Conservation (phyloP, 37 sponge, comb jelly and placozoan genomes). For the Oscarella lobularis region DNA sequence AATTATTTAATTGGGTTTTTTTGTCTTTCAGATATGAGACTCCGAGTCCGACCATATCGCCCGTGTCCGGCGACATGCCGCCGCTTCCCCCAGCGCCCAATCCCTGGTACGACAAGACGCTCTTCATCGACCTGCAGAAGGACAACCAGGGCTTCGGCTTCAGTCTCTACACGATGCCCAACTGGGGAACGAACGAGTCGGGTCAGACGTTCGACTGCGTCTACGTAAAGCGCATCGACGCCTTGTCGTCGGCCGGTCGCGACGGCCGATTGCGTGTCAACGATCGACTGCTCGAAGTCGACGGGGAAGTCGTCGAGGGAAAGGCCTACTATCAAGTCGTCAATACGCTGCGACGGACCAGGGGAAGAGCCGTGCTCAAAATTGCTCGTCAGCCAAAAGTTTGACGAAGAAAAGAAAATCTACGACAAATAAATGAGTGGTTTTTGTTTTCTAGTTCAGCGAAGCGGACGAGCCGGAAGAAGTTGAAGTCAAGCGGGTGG, state of each 20-base stretch:
- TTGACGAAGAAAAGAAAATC: neutral
- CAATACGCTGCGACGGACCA: neutral
- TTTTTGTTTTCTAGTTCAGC: neutral
- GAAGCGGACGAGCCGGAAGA: neutral
- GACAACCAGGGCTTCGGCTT: neutral
- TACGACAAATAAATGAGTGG: neutral
- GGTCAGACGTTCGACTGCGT: neutral
- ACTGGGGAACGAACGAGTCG: neutral
- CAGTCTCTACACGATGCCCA: neutral
- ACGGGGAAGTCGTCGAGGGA: neutral
- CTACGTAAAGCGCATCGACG: neutral
- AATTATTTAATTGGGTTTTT: neutral
- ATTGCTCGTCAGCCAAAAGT: neutral
- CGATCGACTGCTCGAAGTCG: neutral
- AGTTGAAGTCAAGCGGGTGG: neutral
- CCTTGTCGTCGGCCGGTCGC: neutral
- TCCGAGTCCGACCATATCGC: neutral
- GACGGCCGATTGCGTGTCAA: constrained; percentile 1
- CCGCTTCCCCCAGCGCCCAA: neutral
- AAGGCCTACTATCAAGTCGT: neutral
- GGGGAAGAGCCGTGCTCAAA: neutral
- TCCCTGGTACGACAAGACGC: neutral
- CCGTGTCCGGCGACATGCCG: neutral
- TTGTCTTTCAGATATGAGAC: neutral
- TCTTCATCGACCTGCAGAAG: neutral